Conservation (phyloP, 2,797 vertebrate genomes). For the Echiichthys vipera region DNA sequence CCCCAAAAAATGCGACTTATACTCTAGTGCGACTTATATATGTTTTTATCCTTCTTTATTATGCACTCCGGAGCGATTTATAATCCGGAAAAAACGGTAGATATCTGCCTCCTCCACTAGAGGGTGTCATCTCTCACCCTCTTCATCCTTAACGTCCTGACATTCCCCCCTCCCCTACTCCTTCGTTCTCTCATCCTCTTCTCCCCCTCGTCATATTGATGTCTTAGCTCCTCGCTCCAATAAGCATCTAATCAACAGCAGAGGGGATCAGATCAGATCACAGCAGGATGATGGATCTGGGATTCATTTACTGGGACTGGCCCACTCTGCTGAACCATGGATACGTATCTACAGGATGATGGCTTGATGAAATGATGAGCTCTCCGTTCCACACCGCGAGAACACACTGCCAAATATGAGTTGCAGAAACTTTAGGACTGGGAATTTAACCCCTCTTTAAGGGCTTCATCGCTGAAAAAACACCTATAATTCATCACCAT, state of each 20-base stretch:
- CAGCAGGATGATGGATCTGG: constrained; percentile 83
- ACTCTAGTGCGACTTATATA: too few species aligned
- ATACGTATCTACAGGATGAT: constrained; percentile 68
- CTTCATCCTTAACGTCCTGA: neutral
- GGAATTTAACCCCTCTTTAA: neutral
- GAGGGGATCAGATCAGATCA: constrained; percentile 78
- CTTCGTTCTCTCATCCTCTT: neutral
- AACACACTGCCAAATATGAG: constrained; percentile 30
- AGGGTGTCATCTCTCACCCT: constrained; percentile 32
- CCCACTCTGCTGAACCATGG: constrained; percentile 76
- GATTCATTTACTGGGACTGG: constrained; percentile 84
- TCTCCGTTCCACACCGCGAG: constrained; percentile 53
- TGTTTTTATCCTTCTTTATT: too few species aligned
- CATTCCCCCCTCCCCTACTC: neutral
- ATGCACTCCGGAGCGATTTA: too few species aligned
- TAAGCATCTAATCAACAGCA: constrained; percentile 84
- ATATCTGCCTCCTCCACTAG: constrained; percentile 50
- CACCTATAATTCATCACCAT: neutral
- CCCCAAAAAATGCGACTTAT: too few species aligned
- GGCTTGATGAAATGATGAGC: constrained; percentile 77
- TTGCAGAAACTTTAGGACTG: constrained; percentile 20
- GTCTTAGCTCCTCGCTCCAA: constrained; percentile 77
- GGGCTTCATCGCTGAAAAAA: constrained; percentile 5
- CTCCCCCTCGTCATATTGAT: constrained; percentile 74
- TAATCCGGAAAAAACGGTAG: too few species aligned